Evolutionary conservation across 2,888 invertebrate genomes (phyloP).

Genomic region (Troides oblongomaculatus): DNA sequence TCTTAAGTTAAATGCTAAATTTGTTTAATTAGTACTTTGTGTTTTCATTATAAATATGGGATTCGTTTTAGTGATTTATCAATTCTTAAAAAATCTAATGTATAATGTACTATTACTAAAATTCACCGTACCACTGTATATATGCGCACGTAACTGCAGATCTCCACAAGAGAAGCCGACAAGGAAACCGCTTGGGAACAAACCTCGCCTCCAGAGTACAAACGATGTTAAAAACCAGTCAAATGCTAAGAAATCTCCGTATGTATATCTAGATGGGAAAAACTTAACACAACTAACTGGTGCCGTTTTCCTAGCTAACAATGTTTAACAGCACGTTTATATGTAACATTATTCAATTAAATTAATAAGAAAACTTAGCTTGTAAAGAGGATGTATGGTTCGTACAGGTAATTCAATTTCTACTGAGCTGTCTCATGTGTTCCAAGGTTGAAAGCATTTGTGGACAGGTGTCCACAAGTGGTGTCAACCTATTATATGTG

Average conservation of each 20-base stretch:
- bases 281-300: conserved; percentile 29
- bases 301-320: conserved; percentile 22
- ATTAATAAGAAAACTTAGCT: not conserved
- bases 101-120: conserved; percentile 5
- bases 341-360: not conserved
- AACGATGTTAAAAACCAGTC: conserved; percentile 24
- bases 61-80: not conserved
- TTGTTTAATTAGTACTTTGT: not conserved
- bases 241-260: conserved; percentile 34
- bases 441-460: too few species aligned
- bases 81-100: not conserved
- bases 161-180: conserved; percentile 53
- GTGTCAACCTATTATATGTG: too few species aligned
- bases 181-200: conserved; percentile 53
- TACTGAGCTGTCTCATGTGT: too few species aligned
- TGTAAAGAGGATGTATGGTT: too few species aligned
- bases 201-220: conserved; percentile 47
- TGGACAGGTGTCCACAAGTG: too few species aligned
- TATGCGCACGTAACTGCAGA: conserved; percentile 62
- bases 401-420: too few species aligned
- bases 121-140: conserved; percentile 33
- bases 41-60: not conserved
- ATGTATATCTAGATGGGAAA: conserved; percentile 39
- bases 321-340: conserved; percentile 22
- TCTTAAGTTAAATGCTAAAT: not conserved